Evolutionary conservation across 1,140 invertebrate species (phyloP), one percentile per base, ranked within the genome.

Genomic region (Nasonia vitripennis): DNA sequence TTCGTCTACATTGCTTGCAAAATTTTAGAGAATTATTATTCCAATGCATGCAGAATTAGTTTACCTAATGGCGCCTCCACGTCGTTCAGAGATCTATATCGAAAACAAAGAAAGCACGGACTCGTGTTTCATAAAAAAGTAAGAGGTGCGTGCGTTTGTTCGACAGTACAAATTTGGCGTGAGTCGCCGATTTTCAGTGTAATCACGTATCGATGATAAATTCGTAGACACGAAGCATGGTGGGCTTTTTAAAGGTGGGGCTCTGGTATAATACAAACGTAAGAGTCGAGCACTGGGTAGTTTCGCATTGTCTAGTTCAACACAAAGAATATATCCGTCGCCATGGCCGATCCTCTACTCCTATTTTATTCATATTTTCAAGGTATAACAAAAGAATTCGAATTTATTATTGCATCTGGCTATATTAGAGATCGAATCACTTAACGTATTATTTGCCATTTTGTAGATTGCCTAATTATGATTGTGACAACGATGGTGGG

Each of bases 161-260:
- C 0, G 31, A 7, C 31, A 12, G 1, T 74, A 77, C 45, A 77
- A 77, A 77, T 77, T 77, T 77, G 75, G 75, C 75, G 34, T 4
- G 27, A 51, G 5, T n/a, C 20, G 75, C 0, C 41, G 11, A 77
- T 51, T 48, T 77, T 48, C 17, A 77, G n/a, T 77, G n/a, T 23
- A 48, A 51, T 77, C 75, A 77, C 75, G 75, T 77, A 77, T 77
- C 41, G 75, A 51, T 51, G 11, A 48, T 77, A 51, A 51, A 45
- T 51, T 27, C 9, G 41, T 31, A 77, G 31, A 23, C 7, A 5
- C 20, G 3, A 48, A 48, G 41, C 11, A 23, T 11, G 45, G 34
- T 37, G 34, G 5, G 20, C 23, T 51, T 48, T 45, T n/a, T 27
- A 23, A 23, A 51, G 45, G 45, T 34, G 45, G 23, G 27, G 75